Conservation (phyloP, 1,140 invertebrate genomes). For the Acromyrmex charruanus region DNA sequence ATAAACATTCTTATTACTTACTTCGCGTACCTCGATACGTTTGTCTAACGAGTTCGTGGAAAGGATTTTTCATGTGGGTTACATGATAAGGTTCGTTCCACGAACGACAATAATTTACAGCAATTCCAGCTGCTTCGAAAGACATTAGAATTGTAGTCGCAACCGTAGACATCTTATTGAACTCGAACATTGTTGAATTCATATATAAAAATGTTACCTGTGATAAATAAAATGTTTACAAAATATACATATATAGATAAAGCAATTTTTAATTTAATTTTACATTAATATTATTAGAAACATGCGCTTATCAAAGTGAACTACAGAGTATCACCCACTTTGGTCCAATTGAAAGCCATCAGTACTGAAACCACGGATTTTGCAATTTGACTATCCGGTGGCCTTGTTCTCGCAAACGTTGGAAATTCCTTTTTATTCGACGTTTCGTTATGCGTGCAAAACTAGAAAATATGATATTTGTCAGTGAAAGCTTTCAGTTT, state of each 20-base stretch:
- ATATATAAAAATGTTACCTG: constrained; percentile 92
- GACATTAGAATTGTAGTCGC: constrained; percentile 91
- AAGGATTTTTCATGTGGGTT: constrained; percentile 91
- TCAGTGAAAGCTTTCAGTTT: background rate
- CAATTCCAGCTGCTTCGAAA: constrained; percentile 90
- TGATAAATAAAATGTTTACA: constrained; percentile 34
- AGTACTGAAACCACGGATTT: constrained; percentile 94
- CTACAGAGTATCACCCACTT: constrained; percentile 87
- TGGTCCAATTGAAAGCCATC: constrained; percentile 93
- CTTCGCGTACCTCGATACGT: constrained; percentile 93
- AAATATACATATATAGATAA: background rate
- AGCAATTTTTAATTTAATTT: background rate
- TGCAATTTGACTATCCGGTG: constrained; percentile 97
- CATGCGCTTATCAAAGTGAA: too few relatives aligned
- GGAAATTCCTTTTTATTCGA: constrained; percentile 95
- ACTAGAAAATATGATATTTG: constrained; percentile 87
- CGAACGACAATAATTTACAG: constrained; percentile 88
- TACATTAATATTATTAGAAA: background rate
- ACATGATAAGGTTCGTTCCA: constrained; percentile 92
- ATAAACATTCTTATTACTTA: constrained; percentile 86
- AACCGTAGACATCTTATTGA: constrained; percentile 88
- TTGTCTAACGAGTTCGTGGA: constrained; percentile 91
- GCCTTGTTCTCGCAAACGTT: constrained; percentile 96
- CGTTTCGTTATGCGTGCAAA: constrained; percentile 94
- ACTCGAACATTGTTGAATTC: constrained; percentile 90